Percentiles rank a stretch among this genome's conserved stretches.
Evolutionary conservation across 2,888 invertebrate species (phyloP).

Genomic region (Cabera pusaria): DNA sequence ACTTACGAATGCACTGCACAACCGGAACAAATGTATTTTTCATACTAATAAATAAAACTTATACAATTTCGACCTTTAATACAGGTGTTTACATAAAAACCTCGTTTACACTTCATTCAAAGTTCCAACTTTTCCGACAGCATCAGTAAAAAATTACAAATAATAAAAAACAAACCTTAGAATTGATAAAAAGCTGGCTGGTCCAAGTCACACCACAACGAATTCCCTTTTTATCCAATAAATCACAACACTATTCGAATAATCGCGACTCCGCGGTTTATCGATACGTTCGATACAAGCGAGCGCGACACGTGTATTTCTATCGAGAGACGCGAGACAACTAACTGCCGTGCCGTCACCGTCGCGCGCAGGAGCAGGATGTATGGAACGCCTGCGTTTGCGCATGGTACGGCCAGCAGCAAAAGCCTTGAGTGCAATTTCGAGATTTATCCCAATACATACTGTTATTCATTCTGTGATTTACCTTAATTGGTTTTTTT

Average conservation of each 20-base stretch:
- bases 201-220: slow-evolving; percentile 55
- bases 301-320: slow-evolving; percentile 36
- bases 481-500: slow-evolving; percentile 48
- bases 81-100: slow-evolving; percentile 30
- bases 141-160: slow-evolving; percentile 19
- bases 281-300: slow-evolving; percentile 45
- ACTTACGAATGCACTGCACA: slow-evolving; percentile 8
- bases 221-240: slow-evolving; percentile 48
- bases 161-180: slow-evolving; percentile 46
- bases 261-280: slow-evolving; percentile 49
- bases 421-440: slow-evolving; percentile 52
- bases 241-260: slow-evolving; percentile 52
- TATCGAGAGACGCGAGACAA: slow-evolving; percentile 45
- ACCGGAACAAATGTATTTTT: slow-evolving; percentile 13
- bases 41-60: slow-evolving; percentile 12
- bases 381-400: slow-evolving; percentile 41
- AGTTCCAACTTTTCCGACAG: slow-evolving; percentile 20
- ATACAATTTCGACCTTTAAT: slow-evolving; percentile 24
- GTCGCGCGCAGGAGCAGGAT: slow-evolving; percentile 33
- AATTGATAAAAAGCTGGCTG: slow-evolving; percentile 48
- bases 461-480: slow-evolving; percentile 34
- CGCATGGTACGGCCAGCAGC: slow-evolving; percentile 49
- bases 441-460: slow-evolving; percentile 55
- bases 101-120: slow-evolving; percentile 5
- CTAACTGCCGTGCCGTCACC: no score